A percentile compares a stretch with the other conserved stretches of the same genome.
Conservation (phyloP, 2,888 invertebrate species). For the Serripes groenlandicus region DNA sequence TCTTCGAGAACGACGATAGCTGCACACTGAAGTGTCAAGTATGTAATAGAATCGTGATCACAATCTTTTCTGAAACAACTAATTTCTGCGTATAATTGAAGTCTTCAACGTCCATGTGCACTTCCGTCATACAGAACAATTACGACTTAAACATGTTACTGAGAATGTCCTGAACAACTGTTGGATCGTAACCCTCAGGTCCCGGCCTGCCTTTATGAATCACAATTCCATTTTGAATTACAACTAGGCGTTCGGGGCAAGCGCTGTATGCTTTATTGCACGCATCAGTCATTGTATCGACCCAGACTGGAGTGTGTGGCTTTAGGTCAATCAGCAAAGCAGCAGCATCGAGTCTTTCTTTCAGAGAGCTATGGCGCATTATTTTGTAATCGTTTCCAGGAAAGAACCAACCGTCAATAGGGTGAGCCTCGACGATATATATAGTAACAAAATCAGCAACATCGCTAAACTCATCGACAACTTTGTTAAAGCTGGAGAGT, state of each 20-base stretch:
- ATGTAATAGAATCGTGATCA: no score
- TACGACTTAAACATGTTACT: neutral
- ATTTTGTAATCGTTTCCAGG: conserved; percentile 1
- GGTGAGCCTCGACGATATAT: conserved; percentile 11
- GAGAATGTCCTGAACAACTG: neutral
- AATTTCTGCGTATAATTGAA: no score
- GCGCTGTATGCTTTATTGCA: conserved; percentile 7
- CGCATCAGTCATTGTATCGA: conserved; percentile 14
- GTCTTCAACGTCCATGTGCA: no score
- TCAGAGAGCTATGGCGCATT: neutral
- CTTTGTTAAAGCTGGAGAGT: conserved; percentile 20
- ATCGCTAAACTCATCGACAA: conserved; percentile 20
- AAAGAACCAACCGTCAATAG: conserved; percentile 11
- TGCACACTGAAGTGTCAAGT: no score
- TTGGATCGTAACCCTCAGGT: conserved; percentile 1
- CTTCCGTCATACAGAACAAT: no score
- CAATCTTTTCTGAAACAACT: no score
- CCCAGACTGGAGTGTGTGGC: conserved; percentile 11
- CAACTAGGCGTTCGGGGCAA: conserved; percentile 6
- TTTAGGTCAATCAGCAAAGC: conserved; percentile 3
- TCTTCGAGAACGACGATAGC: no score
- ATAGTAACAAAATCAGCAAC: conserved; percentile 17
- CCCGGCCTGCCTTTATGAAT: neutral
- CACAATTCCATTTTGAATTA: conserved; percentile 7
- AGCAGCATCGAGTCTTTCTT: conserved; percentile 18